Evolutionary conservation across 1,140 invertebrate species (phyloP), one percentile per base, ranked within the genome.

Genomic region (Trichoplusia ni): DNA sequence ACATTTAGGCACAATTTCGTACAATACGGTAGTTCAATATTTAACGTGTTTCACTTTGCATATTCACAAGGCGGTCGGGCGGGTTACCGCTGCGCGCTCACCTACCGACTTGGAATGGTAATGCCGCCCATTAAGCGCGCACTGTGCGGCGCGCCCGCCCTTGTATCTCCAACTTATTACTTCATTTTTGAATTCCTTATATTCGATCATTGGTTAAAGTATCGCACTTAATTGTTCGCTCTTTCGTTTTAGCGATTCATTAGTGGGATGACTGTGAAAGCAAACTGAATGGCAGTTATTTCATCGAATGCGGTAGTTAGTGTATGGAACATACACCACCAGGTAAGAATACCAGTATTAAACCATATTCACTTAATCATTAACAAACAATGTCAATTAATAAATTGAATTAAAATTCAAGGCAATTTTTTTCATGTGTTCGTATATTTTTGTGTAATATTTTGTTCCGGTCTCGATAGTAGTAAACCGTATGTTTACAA

Each of bases 41-140:
- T 86, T 82, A 76, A 82, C 73, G 68, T 69, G 65, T 77, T 62
- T 71, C 77, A 76, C 75, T 84, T 82, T 83, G 80, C 84, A 87
- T 87, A 87, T 84, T 87, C 80, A 87, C 73, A 77, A 79, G 80
- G 81, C 73, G 81, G 77, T 79, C 64, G 73, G 65, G 59, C 71
- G 62, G 74, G 69, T 72, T 60, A 69, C 72, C 77, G 71, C 67
- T 63, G 14, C 31, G 67, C 62, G 67, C 62, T 64, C 71, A 69
- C 73, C 75, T 75, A 71, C 74, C 75, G 75, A 69, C 77, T 73
- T 66, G 65, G 80, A 81, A 85, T 85, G 70, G 80, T 81, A 85
- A 85, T 85, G 71, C 70, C 59, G 67, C 64, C 73, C 69, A 81
- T 84, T 84, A 84, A 69, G 61, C 56, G 64, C 51, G 35, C 47